These are phyloP conservation scores for Albula glossodonta DNA, from an alignment of 2,113 vertebrate species.

Conservation along the genomic window DNA sequence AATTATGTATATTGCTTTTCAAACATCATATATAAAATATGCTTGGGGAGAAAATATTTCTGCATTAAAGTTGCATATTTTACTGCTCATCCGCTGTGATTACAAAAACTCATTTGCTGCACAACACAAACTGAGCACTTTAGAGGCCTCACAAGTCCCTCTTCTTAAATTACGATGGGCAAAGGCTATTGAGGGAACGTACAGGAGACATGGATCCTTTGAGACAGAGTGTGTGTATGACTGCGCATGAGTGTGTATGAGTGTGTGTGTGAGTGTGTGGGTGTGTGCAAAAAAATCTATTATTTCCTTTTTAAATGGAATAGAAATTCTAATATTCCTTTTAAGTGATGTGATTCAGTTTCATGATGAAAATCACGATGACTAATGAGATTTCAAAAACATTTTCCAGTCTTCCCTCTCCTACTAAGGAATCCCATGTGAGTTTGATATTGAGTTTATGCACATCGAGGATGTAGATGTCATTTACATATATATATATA, in stretches of 20 bases:
- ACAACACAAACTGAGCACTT: conserved; percentile 18
- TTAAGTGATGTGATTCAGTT: conserved; percentile 3
- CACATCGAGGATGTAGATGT: background rate
- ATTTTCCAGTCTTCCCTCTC: background rate
- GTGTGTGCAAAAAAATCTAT: background rate
- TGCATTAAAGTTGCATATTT: conserved; percentile 21
- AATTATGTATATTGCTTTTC: background rate
- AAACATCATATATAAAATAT: conserved; percentile 19
- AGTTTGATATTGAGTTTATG: conserved; percentile 9
- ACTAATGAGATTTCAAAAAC: conserved; percentile 20
- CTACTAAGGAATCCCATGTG: background rate
- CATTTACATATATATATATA: background rate
- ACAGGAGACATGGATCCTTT: background rate
- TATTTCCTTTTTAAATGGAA: background rate
- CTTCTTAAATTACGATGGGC: background rate
- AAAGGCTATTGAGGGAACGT: background rate
- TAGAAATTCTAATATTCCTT: background rate
- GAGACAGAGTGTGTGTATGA: background rate
- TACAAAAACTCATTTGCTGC: conserved; percentile 31
- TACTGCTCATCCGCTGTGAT: conserved; percentile 19
- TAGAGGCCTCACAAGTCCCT: background rate
- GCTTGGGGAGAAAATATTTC: conserved; percentile 23
- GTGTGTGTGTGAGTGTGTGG: background rate
- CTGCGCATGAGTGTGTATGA: too few relatives aligned
- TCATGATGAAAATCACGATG: background rate